These are phyloP conservation scores for Pseudochirops corinnae DNA, from an alignment of 2,797 vertebrate genomes.

Conservation along the genomic window DNA sequence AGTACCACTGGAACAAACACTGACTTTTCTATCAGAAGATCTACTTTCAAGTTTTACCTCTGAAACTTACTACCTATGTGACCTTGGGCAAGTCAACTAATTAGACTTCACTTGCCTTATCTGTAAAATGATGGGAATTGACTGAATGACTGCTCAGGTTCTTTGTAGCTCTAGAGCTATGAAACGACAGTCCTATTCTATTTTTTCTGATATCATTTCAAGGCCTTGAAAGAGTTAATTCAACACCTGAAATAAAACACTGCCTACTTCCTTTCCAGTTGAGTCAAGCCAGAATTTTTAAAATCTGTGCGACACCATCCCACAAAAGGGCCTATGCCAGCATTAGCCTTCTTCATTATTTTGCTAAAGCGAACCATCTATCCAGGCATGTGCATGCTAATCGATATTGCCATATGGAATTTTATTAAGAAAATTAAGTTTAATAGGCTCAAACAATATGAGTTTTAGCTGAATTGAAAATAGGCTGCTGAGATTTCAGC, in stretches of 20 bases:
- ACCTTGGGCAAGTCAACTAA: not conserved
- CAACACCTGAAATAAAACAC: not conserved
- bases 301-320: not conserved
- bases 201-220: not conserved
- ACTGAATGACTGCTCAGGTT: not conserved
- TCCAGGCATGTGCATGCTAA: slow-evolving; percentile 21
- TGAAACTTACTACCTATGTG: not conserved
- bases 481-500: slow-evolving; percentile 4
- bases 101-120: not conserved
- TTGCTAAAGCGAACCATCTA: not conserved
- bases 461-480: slow-evolving; percentile 25
- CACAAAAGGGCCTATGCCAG: not conserved
- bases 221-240: not conserved
- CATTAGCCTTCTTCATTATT: slow-evolving; percentile 1
- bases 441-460: slow-evolving; percentile 28
- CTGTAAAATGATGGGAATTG: not conserved
- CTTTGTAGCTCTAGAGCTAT: not conserved
- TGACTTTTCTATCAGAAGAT: not conserved
- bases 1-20: not conserved
- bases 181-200: not conserved
- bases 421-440: slow-evolving; percentile 55
- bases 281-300: not conserved
- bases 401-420: slow-evolving; percentile 7
- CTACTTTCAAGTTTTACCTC: not conserved
- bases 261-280: not conserved